Evolutionary conservation across 2,888 invertebrate genomes (phyloP), one percentile per base, ranked within the genome.

Genomic region (Ephialtes manifestator): DNA sequence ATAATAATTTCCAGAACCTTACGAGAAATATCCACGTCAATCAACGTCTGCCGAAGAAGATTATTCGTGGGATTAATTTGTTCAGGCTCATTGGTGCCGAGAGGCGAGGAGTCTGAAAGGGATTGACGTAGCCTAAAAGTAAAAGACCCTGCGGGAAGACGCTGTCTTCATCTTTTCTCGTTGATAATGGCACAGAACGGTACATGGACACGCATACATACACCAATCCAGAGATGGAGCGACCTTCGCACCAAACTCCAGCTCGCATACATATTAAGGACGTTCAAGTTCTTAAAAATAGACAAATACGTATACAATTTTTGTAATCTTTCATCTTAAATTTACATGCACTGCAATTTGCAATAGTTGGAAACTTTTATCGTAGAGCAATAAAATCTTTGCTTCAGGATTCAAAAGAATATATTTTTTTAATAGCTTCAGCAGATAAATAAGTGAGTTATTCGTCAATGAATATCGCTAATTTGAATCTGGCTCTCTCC

Each of bases 121-220:
- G 28, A 28, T 53, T 55, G 24, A 18, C 55, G 71, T 20, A 55
- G 28, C n/a, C 35, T 18, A 11, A 13, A 20, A 46, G 46, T 18
- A 11, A 13, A 20, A 46, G 46, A 46, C 39, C 39, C 13, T 10
- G 13, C 4, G 13, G 39, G 8, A 74, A 28, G 28, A 46, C 31
- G 24, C 20, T n/a, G 68, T 7, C 20, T 60, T 15, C 24, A 43
- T 39, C 43, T 24, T 63, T 28, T 48, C 86, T 90, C 87, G 87
- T 86, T 87, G 65, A 63, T 91, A 91, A 91, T 91, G 90, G 89
- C 90, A 90, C 88, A 89, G 80, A 75, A 75, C 46, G 28, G 60
- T 18, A 43, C 48, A 60, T 28, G 48, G 28, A 63, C n/a, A 74
- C 24, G 48, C 60, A 60, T 46, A 20, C n/a, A 53, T 8, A 53